Evolutionary conservation across 1,140 invertebrate genomes (phyloP).

Genomic region (Nephila pilipes): DNA sequence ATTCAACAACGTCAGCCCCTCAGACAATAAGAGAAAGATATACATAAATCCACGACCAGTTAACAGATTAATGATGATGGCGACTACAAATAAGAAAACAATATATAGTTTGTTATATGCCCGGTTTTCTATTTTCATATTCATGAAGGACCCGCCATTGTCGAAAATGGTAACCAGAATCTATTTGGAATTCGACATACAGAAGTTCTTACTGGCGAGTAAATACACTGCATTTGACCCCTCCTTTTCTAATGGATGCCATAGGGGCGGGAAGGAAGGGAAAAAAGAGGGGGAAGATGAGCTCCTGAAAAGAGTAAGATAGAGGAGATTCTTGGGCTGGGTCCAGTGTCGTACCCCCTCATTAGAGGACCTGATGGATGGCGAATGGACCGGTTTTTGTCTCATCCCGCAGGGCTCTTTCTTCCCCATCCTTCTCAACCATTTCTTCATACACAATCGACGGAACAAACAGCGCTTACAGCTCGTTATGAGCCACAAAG

Average conservation of each 20-base stretch:
- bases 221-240: background rate
- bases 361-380: slow-evolving; percentile 68
- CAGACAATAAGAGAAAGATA: no score
- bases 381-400: slow-evolving; percentile 51
- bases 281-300: slow-evolving; percentile 36
- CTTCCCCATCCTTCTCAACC: background rate
- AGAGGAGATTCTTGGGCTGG: slow-evolving; percentile 57
- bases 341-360: slow-evolving; percentile 69
- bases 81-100: no score
- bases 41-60: no score
- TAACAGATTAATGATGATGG: no score
- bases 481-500: slow-evolving; percentile 50
- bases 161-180: background rate
- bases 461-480: slow-evolving; percentile 56
- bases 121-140: no score
- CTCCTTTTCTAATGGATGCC: slow-evolving; percentile 25
- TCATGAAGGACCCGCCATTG: background rate
- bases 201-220: slow-evolving; percentile 22
- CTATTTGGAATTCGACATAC: background rate
- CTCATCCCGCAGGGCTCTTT: background rate
- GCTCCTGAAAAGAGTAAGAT: slow-evolving; percentile 58
- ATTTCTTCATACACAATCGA: slow-evolving; percentile 62
- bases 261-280: background rate
- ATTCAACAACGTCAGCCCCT: no score
- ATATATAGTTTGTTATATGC: no score